phyloP scores from a whole-genome alignment of 1,140 invertebrate species.

The Drosophila sturtevanti region DNA sequence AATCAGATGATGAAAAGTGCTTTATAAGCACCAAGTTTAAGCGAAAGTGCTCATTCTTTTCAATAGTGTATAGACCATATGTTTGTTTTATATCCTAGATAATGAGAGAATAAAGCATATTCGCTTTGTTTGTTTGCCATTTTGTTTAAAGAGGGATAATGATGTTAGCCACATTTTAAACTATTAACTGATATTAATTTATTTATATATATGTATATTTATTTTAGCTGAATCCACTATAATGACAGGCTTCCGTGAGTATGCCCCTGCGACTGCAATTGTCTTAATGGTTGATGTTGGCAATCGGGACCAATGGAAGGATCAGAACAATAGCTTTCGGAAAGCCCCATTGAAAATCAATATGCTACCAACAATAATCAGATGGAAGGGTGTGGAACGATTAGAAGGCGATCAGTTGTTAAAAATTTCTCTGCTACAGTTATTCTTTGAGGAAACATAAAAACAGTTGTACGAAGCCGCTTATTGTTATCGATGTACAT shows the following conservation, averaged over 20 bases:
- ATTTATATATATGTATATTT: too few species aligned
- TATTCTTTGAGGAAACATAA: constrained; percentile 60
- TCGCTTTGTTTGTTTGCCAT: too few species aligned
- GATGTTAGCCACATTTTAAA: too few species aligned
- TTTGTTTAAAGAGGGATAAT: too few species aligned
- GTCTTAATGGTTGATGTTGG: constrained; percentile 64
- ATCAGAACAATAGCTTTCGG: constrained; percentile 44
- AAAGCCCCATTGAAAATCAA: constrained; percentile 23
- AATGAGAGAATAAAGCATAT: too few species aligned
- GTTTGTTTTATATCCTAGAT: too few species aligned
- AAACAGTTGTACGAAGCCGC: constrained; percentile 3
- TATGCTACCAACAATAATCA: constrained; percentile 44
- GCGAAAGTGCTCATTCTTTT: too few species aligned
- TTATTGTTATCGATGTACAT: constrained; percentile 19
- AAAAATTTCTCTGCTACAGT: constrained; percentile 36
- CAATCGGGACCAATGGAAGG: constrained; percentile 46
- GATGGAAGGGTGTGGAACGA: constrained; percentile 59
- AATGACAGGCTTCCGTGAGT: constrained; percentile 40
- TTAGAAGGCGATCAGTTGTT: constrained; percentile 51
- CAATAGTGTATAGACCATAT: too few species aligned
- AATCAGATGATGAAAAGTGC: too few species aligned
- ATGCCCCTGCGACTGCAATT: constrained; percentile 39
- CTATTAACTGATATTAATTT: too few species aligned
- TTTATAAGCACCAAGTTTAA: too few species aligned
- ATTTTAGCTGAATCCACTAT: constrained; percentile 45